A percentile compares a stretch with the other conserved stretches of the same genome.
These are phyloP conservation scores for Augiades crinisus DNA, from an alignment of 2,888 invertebrate species.

Conservation along the genomic window DNA sequence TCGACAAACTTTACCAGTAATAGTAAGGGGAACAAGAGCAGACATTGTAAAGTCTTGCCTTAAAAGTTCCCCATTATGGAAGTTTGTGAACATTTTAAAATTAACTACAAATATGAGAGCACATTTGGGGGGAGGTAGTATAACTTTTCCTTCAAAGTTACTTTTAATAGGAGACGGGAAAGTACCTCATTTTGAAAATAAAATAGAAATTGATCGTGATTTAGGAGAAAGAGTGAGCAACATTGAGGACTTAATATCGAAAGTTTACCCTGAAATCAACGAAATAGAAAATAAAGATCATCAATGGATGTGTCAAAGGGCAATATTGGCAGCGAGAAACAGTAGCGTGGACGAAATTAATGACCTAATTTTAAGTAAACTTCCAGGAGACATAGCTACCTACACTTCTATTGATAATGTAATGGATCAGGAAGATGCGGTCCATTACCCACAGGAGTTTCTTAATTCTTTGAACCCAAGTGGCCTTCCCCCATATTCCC, in stretches of 20 bases:
- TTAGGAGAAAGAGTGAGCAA: conserved; percentile 31
- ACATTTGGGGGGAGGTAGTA: conserved; percentile 34
- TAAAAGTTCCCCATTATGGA: conserved; percentile 36
- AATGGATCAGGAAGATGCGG: conserved; percentile 30
- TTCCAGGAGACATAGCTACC: conserved; percentile 30
- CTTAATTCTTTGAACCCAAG: conserved; percentile 24
- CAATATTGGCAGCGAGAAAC: conserved; percentile 37
- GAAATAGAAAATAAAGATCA: conserved; percentile 31
- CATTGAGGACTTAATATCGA: conserved; percentile 28
- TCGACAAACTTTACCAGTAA: conserved; percentile 35
- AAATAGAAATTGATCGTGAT: conserved; percentile 34
- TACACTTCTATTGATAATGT: conserved; percentile 11
- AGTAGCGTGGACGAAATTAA: conserved; percentile 32
- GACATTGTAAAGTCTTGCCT: conserved; percentile 31
- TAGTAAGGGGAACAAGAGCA: conserved; percentile 32
- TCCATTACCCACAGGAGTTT: conserved; percentile 32
- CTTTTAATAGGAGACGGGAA: conserved; percentile 35
- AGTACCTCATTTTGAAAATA: conserved; percentile 32
- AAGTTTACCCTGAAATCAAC: conserved; percentile 32
- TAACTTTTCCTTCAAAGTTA: conserved; percentile 34
- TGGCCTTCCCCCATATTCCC: conserved; percentile 28
- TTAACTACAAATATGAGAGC: conserved; percentile 37
- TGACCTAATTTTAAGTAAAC: conserved; percentile 30
- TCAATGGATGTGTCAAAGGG: conserved; percentile 33
- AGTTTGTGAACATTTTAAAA: conserved; percentile 32